Conservation (phyloP, 2,888 invertebrate genomes). For the Diarsia brunnea region DNA sequence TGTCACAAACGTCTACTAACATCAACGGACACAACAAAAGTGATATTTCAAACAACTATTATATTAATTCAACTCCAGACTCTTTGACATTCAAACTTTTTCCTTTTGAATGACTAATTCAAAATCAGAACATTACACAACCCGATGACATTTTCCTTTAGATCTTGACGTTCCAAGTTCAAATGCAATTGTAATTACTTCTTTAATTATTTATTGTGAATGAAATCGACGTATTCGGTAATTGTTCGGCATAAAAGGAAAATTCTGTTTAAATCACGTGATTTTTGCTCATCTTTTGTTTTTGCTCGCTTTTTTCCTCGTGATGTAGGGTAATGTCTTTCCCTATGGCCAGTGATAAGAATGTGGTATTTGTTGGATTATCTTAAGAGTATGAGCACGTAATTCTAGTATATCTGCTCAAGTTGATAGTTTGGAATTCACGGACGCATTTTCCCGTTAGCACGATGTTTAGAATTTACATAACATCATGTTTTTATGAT, state of each 20-base stretch:
- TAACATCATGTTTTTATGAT: neutral
- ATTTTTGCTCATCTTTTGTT: constrained; percentile 46
- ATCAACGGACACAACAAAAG: constrained; percentile 42
- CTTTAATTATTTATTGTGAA: constrained; percentile 31
- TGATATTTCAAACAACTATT: constrained; percentile 43
- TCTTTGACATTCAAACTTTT: constrained; percentile 66
- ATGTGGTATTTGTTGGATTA: constrained; percentile 16
- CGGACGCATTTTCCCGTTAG: constrained; percentile 2
- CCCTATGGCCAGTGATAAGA: constrained; percentile 25
- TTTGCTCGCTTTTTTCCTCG: constrained; percentile 46
- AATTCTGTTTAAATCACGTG: constrained; percentile 45
- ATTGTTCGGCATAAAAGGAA: constrained; percentile 29
- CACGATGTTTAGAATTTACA: neutral
- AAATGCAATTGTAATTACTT: constrained; percentile 45
- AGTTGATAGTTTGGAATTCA: constrained; percentile 20
- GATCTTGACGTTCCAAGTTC: constrained; percentile 34
- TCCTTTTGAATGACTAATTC: constrained; percentile 69
- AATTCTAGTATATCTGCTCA: constrained; percentile 9
- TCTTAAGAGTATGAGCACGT: constrained; percentile 32
- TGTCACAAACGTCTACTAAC: constrained; percentile 47
- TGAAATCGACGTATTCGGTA: constrained; percentile 22
- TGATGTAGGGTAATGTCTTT: constrained; percentile 13
- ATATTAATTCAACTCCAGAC: constrained; percentile 45
- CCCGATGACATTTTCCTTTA: constrained; percentile 47
- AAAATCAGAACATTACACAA: constrained; percentile 63